Percentiles rank a stretch among this genome's conserved stretches.
Conservation (phyloP, 2,797 vertebrate genomes). For the Falco peregrinus region DNA sequence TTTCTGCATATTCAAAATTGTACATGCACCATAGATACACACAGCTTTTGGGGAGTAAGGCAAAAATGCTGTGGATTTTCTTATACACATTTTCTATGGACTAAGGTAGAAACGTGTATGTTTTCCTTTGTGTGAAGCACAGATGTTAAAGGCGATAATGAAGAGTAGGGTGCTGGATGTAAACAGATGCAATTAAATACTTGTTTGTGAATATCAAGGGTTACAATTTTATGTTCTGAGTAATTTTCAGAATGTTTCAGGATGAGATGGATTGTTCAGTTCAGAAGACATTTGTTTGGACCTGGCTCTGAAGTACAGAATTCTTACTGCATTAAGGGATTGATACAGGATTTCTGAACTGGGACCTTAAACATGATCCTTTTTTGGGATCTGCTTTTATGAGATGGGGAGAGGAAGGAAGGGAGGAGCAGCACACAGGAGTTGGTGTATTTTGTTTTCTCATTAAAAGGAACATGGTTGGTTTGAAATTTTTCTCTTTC, state of each 20-base stretch:
- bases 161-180: neutral
- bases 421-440: conserved; percentile 52
- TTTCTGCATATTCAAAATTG: neutral
- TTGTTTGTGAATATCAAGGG: neutral
- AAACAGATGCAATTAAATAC: neutral
- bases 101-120: neutral
- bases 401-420: conserved; percentile 62
- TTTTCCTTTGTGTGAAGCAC: neutral
- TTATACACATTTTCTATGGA: neutral
- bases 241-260: neutral
- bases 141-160: neutral
- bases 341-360: conserved; percentile 14
- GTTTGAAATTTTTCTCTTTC: conserved; percentile 37
- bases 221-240: neutral
- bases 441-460: conserved; percentile 38
- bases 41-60: neutral
- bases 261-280: neutral
- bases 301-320: neutral
- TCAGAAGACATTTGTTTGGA: neutral
- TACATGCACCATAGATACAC: neutral
- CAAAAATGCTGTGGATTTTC: neutral
- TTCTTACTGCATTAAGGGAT: neutral
- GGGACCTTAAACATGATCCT: neutral
- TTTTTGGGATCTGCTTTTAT: conserved; percentile 52
- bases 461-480: neutral